Evolutionary conservation across 2,113 vertebrate species (phyloP).

Genomic region (Ptychochromis oligacanthus): DNA sequence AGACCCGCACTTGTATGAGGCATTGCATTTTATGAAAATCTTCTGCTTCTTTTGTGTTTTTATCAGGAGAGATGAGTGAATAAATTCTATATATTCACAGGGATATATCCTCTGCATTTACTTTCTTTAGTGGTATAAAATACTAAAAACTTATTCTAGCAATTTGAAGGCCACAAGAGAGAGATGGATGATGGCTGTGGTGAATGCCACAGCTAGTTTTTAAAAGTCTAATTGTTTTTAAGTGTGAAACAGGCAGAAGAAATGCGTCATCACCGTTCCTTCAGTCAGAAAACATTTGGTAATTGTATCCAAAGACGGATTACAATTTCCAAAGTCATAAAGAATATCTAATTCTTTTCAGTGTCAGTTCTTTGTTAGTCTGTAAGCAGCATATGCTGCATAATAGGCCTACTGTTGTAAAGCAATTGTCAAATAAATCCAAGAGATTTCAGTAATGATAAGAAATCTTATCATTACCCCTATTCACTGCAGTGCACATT

Average conservation of each 20-base stretch:
- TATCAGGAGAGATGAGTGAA: background rate
- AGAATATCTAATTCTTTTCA: background rate
- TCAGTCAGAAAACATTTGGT: background rate
- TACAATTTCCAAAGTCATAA: background rate
- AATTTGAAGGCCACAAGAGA: background rate
- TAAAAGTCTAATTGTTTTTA: background rate
- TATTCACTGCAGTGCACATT: too few species aligned
- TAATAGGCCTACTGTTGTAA: background rate
- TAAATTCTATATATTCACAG: background rate
- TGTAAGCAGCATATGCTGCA: background rate
- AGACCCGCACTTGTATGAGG: too few species aligned
- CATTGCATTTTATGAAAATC: background rate
- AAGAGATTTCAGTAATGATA: background rate
- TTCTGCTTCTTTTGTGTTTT: background rate
- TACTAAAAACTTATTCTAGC: background rate
- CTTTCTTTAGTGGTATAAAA: background rate
- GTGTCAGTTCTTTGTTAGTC: background rate
- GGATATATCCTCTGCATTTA: background rate
- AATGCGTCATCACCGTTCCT: background rate
- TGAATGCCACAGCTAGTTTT: too few species aligned
- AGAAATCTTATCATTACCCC: background rate
- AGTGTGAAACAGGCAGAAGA: background rate
- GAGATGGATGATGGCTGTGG: too few species aligned
- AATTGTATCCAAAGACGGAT: background rate
- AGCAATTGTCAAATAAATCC: background rate